phyloP scores from a whole-genome alignment of 2,113 vertebrate species.

The Rousettus leschenaultii region DNA sequence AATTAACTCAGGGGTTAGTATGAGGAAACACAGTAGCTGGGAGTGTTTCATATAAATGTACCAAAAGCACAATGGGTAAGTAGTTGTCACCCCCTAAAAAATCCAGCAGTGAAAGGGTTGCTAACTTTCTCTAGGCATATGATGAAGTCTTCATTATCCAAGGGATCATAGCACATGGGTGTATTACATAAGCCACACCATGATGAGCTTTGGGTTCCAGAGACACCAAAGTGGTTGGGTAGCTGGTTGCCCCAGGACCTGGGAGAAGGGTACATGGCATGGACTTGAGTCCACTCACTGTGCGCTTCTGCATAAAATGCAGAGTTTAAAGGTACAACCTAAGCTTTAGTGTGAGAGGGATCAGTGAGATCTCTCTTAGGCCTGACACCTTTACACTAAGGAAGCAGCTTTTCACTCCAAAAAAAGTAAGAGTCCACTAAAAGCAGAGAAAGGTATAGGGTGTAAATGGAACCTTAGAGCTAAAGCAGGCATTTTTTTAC shows the following conservation, averaged over 20 bases:
- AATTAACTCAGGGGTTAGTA: conserved; percentile 33
- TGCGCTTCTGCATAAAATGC: not conserved
- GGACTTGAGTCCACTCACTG: not conserved
- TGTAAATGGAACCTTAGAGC: not conserved
- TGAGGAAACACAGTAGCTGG: not conserved
- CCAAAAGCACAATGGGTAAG: not conserved
- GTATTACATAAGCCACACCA: not conserved
- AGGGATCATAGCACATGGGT: not conserved
- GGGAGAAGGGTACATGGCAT: not conserved
- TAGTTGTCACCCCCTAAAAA: conserved; percentile 2
- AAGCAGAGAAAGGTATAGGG: not conserved
- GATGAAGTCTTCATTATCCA: conserved; percentile 3
- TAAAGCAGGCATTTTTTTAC: not conserved
- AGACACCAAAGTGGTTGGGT: not conserved
- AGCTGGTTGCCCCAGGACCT: not conserved
- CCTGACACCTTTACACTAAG: not conserved
- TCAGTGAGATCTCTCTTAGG: not conserved
- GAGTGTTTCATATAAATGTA: not conserved
- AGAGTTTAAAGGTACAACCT: not conserved
- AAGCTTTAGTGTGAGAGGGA: not conserved
- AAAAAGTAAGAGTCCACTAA: not conserved
- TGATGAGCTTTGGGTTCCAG: not conserved
- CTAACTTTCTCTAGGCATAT: not conserved
- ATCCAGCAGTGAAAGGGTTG: not conserved
- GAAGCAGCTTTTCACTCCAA: not conserved